Conservation (phyloP, 2,113 vertebrate species). For the Aleadryas rufinucha region DNA sequence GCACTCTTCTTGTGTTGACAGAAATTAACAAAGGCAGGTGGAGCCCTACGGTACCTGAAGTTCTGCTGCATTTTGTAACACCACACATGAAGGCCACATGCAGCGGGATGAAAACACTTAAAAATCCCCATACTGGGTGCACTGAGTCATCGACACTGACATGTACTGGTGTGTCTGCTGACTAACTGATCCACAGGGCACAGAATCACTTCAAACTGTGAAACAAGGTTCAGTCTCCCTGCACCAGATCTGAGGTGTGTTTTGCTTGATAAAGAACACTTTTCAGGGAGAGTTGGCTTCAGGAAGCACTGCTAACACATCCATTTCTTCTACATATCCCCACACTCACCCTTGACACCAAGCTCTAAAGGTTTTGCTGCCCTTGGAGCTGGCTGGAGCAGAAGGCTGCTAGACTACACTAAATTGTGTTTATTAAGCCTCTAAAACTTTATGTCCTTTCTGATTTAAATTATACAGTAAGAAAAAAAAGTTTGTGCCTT, state of each 20-base stretch:
- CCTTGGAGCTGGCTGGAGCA: not conserved
- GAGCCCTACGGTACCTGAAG: rapidly evolving
- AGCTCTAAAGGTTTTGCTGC: not conserved
- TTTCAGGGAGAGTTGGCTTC: no score
- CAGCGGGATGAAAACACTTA: not conserved
- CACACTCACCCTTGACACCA: rapidly evolving
- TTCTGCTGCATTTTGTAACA: not conserved
- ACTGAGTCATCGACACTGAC: not conserved
- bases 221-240: not conserved
- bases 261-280: not conserved
- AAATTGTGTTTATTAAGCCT: not conserved
- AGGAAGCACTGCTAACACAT: not conserved
- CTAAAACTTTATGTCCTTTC: not conserved
- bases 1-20: not conserved
- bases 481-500: not conserved
- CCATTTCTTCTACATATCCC: not conserved
- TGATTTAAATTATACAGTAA: not conserved
- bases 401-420: not conserved
- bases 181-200: not conserved
- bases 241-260: not conserved
- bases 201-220: not conserved
- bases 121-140: not conserved
- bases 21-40: not conserved
- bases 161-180: not conserved
- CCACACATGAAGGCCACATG: not conserved